Evolutionary conservation across 2,113 vertebrate genomes (phyloP), one percentile per base, ranked within the genome.

Genomic region (Henicopernis longicauda): DNA sequence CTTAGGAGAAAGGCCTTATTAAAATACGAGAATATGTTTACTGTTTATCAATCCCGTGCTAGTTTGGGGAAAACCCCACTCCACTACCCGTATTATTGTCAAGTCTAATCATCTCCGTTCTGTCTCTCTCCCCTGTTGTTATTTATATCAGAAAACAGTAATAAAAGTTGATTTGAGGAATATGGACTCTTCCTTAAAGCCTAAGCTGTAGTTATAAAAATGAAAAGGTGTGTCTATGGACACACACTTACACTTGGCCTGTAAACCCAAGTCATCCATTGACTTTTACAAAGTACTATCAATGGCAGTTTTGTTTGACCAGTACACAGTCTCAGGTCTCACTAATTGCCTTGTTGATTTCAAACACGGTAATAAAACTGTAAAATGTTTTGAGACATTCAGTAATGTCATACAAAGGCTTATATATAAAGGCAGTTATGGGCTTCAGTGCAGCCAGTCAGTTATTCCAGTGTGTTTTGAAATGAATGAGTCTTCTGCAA

Each of bases 331-430:
- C 85, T 95, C 65, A 84, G 85, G 89, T 87, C 94, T 94, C 80
- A 18, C 96, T 98, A 95, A 98, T 97, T 97, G 96, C 83, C 81
- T 97, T 82, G 88, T 96, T 97, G 89, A 86, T 97, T 98, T 97
- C 95, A 95, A 93, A 78, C 38, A 40, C 73, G 29, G 7, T 23
- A 94, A 96, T 91, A 96, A 95, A 95, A 71, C 83, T 92, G 97
- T 52, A 74, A 80, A 96, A 96, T 93, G 69, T 83, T 92, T 96
- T 45, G 49, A 80, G 76, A 38, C 78, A 44, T 91, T 93, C 66
- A 42, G 25, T 67, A 93, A 69, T 14, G 22, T 47, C n/a, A 55
- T 71, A 86, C 62, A 67, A 82, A 86, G 84, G 42, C 38, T 81
- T 81, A 38, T 77, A 83, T 78, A 36, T 57, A 57, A 76, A 87